Percentiles rank a stretch among this genome's conserved stretches.
These are phyloP conservation scores for Loriculus beryllinus DNA, from an alignment of 2,797 vertebrate genomes.

Conservation along the genomic window DNA sequence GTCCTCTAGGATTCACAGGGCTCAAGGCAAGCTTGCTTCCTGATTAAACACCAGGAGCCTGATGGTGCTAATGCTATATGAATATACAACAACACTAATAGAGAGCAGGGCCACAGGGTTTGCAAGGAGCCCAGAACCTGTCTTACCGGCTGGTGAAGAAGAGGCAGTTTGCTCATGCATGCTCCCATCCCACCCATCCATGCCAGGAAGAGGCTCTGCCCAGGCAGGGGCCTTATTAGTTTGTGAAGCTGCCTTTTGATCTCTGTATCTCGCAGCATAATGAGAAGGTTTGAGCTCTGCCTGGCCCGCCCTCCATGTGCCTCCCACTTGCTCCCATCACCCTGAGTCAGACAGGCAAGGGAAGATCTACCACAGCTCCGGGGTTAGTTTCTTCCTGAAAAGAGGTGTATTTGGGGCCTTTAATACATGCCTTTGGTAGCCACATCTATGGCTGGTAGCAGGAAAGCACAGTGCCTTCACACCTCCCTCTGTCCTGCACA, in stretches of 20 bases:
- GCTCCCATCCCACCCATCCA: neutral
- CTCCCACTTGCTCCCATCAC: neutral
- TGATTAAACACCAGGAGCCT: neutral
- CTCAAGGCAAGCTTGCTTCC: neutral
- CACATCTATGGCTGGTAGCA: neutral
- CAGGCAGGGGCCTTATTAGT: neutral
- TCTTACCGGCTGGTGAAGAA: slow-evolving; percentile 40
- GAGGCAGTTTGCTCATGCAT: slow-evolving; percentile 12
- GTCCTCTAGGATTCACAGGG: neutral
- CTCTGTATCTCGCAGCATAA: slow-evolving; percentile 24
- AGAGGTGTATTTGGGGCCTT: neutral
- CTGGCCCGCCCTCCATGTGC: rapidly evolving
- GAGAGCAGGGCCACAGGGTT: neutral
- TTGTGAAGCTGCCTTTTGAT: slow-evolving; percentile 51
- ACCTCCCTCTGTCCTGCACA: neutral
- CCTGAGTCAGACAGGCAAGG: neutral
- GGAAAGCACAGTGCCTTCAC: neutral
- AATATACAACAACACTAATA: slow-evolving; percentile 41
- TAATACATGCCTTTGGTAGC: neutral
- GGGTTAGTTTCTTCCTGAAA: neutral
- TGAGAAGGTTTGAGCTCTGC: slow-evolving; percentile 36
- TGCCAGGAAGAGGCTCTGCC: neutral
- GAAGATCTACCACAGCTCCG: neutral
- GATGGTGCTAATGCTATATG: slow-evolving; percentile 10
- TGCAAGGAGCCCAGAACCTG: slow-evolving; percentile 23